Base-by-base conservation (phyloP, 2,797 vertebrate species). In the Pyrocephalus nanus region DNA sequence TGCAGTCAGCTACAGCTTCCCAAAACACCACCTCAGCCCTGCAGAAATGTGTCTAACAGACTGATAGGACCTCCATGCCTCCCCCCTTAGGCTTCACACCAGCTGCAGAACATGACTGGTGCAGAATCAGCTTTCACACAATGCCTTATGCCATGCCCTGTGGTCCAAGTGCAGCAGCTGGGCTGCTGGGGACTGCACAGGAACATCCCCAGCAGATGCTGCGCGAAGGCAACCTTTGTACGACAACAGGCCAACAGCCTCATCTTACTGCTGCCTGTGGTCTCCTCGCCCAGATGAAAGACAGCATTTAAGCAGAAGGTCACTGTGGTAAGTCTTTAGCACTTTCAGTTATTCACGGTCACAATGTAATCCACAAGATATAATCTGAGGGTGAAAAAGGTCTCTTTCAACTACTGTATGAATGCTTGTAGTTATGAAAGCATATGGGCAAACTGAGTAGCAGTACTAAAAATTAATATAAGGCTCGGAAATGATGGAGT, bases 401-500 rank as follows among this genome's bases (percentile, higher is more conserved):
- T 64, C 64, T 84, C 53, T 72, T 78, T 76, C 36, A 60, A 66
- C 32, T 14, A 13, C 13, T 16, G 8, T 18, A 32, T 25, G 47
- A 58, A 71, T 40, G 57, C 61, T 43, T 80, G 57, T 40, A 95
- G 58, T 62, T 77, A 62, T 8, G 23, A 61, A 86, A 83, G 65
- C 47, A 77, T 20, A 25, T 2, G 25, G 64, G 34, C 47, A 75
- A 77, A 75, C 36, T n/a, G 43, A 86, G 32, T 10, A 76, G 80
- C 38, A 34, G 60, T 50, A 82, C 58, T 76, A 79, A 95, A 94
- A 92, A 79, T 76, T 82, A 87, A 89, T 87, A 53, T 11, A 58
- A 79, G n/a, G 34, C 55, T 71, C 29, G 73, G 55, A 88, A 90
- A 94, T 45, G 43, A 81, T 36, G 64, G 48, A 88, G 55, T 88